Base-by-base conservation (phyloP, 1,140 invertebrate genomes). In the Heliothis virescens region DNA sequence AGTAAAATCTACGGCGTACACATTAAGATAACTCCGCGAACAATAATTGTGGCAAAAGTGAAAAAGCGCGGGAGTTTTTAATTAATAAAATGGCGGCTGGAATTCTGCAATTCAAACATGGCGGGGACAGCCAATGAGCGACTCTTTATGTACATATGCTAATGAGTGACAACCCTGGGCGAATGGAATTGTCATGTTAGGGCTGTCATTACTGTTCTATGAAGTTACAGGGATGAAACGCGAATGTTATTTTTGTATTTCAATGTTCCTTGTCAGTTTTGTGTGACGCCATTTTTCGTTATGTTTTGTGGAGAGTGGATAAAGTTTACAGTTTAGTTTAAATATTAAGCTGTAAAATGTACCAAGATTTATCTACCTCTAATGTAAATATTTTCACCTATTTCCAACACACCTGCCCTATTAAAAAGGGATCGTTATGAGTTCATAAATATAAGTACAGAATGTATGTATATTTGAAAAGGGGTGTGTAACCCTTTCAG, bases 161-260 rank as follows among this genome's bases (percentile, higher is more conserved):
- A 94, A 94, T 92, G 89, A 91, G 89, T 90, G 92, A 90, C 92
- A 92, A 85, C 86, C 85, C 89, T 89, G 80, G 79, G 83, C 87
- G 90, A 93, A 94, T 94, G 92, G 92, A 91, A 94, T 92, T 92
- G 90, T 94, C 91, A 85, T 94, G 92, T 94, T 86, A 91, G 91
- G 85, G 89, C 74, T 92, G 91, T 90, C 90, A 91, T 91, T 91
- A 91, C 83, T 82, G 87, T 87, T 29, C 57, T 79, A 85, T 83
- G 80, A 85, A 80, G 86, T 89, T 86, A 83, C 85, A 81, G 83
- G 69, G 79, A 81, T 79, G 84, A 85, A 81, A 85, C 69, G 83
- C 59, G 78, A 85, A 79, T 89, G 86, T 90, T 93, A 87, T 93
- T 91, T 92, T 90, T 91, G 83, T 82, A 85, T 88, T 90, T 87